phyloP scores from a whole-genome alignment of 2,797 vertebrate genomes.

The Protosalanx chinensis region DNA sequence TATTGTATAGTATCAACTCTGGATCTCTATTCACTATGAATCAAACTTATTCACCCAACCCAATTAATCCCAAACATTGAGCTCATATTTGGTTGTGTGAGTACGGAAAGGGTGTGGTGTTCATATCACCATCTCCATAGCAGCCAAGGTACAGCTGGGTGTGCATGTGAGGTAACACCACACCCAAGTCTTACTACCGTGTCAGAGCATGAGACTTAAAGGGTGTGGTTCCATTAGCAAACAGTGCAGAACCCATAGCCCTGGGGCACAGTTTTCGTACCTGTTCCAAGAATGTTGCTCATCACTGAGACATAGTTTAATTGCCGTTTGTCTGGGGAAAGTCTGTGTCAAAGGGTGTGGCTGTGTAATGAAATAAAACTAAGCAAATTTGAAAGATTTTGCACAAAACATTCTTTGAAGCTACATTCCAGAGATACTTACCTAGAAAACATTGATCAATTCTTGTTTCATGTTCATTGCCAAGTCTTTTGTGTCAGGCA shows the following conservation, averaged over 20 bases:
- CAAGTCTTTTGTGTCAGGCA: background rate
- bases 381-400: too few relatives aligned
- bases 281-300: conserved; percentile 22
- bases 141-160: conserved; percentile 44
- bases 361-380: background rate
- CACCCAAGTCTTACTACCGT: conserved; percentile 26
- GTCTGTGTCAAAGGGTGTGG: conserved; percentile 26
- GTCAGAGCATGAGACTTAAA: conserved; percentile 27
- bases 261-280: conserved; percentile 24
- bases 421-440: conserved; percentile 1
- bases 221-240: conserved; percentile 28
- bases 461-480: background rate
- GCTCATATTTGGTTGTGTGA: conserved; percentile 14
- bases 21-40: background rate
- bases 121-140: conserved; percentile 25
- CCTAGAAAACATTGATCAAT: background rate
- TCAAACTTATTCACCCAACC: too few relatives aligned
- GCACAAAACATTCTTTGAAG: background rate
- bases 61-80: too few relatives aligned
- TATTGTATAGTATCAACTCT: background rate
- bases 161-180: conserved; percentile 28
- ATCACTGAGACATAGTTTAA: conserved; percentile 17
- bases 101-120: conserved; percentile 52
- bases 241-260: conserved; percentile 36
- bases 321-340: conserved; percentile 15